These are phyloP conservation scores for Rhopalosiphum maidis DNA, from an alignment of 1,140 invertebrate species.

Conservation along the genomic window DNA sequence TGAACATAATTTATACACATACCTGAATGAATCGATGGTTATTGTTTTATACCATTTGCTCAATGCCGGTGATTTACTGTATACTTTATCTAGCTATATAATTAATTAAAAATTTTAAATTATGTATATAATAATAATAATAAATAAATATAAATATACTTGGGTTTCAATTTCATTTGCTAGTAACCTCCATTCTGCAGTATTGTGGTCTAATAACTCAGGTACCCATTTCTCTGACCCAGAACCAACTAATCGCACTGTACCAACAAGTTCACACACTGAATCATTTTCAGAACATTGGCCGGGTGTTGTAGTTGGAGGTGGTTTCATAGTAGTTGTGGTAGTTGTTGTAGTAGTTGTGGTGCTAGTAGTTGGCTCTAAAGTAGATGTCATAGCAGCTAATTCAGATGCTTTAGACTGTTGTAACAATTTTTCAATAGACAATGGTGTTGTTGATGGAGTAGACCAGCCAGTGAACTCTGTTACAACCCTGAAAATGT, in stretches of 20 bases:
- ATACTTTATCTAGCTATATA: conserved; percentile 81
- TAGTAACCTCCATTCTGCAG: conserved; percentile 81
- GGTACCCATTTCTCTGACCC: conserved; percentile 79
- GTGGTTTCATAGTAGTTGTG: conserved; percentile 77
- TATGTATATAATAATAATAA: conserved; percentile 29
- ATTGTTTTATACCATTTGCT: conserved; percentile 85
- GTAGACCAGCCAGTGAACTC: conserved; percentile 90
- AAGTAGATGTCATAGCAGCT: conserved; percentile 62
- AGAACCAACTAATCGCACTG: conserved; percentile 77
- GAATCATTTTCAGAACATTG: conserved; percentile 68
- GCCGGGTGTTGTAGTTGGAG: conserved; percentile 79
- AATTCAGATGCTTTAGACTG: conserved; percentile 73
- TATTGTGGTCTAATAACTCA: conserved; percentile 84
- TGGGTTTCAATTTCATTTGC: conserved; percentile 80
- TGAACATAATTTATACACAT: conserved; percentile 59
- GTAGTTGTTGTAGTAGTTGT: conserved; percentile 75
- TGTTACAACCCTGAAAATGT: conserved; percentile 75
- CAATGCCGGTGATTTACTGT: conserved; percentile 75
- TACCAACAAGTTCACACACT: conserved; percentile 83
- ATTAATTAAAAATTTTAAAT: conserved; percentile 46
- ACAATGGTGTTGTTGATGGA: conserved; percentile 81
- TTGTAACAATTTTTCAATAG: conserved; percentile 79
- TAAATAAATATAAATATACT: conserved; percentile 64
- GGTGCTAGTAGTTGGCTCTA: conserved; percentile 63
- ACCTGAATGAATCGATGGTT: conserved; percentile 85